Evolutionary conservation across 2,888 invertebrate genomes (phyloP).

Genomic region (Spisula subtruncata): DNA sequence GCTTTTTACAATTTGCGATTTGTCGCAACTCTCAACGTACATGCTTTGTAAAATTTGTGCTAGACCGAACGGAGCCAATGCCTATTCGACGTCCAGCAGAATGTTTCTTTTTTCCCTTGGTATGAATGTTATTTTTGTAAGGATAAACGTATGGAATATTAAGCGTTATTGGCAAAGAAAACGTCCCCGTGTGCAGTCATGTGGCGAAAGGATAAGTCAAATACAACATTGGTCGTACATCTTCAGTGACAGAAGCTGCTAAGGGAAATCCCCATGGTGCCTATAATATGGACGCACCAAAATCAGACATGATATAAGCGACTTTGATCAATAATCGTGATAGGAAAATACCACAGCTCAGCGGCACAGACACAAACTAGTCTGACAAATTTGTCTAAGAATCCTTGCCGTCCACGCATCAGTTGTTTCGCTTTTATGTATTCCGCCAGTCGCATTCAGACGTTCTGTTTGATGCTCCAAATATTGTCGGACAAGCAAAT

Average conservation of each 20-base stretch:
- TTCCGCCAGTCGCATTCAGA: not conserved
- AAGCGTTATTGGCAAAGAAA: not conserved
- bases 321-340: not conserved
- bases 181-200: not conserved
- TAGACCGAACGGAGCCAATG: no score
- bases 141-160: not conserved
- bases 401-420: not conserved
- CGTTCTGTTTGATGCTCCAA: not conserved
- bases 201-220: not conserved
- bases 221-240: not conserved
- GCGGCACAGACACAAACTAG: not conserved
- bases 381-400: conserved; percentile 2
- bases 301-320: not conserved
- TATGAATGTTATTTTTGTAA: no score
- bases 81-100: no score
- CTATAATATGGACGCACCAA: conserved; percentile 9
- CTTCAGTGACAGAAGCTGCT: not conserved
- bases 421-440: not conserved
- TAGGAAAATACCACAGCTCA: not conserved
- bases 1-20: no score
- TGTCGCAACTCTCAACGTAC: no score
- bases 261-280: not conserved
- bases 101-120: no score
- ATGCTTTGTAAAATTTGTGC: no score
- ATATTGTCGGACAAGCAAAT: not conserved